These are phyloP conservation scores for Siniperca chuatsi DNA, from an alignment of 2,113 vertebrate species.

Conservation along the genomic window DNA sequence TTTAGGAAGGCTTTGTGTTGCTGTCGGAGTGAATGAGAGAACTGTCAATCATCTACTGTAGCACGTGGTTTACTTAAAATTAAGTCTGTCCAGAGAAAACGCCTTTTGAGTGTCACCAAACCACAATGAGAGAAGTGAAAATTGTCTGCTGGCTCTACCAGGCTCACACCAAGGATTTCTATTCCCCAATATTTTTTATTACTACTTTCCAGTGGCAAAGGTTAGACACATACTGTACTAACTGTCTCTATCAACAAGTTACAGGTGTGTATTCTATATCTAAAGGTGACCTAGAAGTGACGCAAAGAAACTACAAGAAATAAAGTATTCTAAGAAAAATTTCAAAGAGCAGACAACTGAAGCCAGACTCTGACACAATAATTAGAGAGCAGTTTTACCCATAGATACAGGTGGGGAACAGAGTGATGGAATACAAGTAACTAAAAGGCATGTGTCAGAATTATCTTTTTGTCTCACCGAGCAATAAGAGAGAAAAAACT, in stretches of 20 bases:
- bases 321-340: slow-evolving; percentile 8
- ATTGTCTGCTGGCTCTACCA: slow-evolving; percentile 1
- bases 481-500: slow-evolving; percentile 45
- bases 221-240: neutral
- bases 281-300: neutral
- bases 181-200: neutral
- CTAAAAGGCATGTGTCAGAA: slow-evolving; percentile 66
- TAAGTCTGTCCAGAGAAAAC: slow-evolving; percentile 41
- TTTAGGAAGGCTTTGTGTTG: neutral
- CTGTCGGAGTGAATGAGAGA: slow-evolving; percentile 6
- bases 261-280: neutral
- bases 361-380: slow-evolving; percentile 39
- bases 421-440: slow-evolving; percentile 32
- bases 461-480: slow-evolving; percentile 60
- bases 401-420: slow-evolving; percentile 35
- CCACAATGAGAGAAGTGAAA: slow-evolving; percentile 45
- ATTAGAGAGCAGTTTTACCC: slow-evolving; percentile 51
- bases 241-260: neutral
- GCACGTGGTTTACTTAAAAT: slow-evolving; percentile 10
- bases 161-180: neutral
- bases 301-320: neutral
- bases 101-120: slow-evolving; percentile 28
- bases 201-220: slow-evolving; percentile 4
- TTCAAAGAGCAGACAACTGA: slow-evolving; percentile 25
- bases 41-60: slow-evolving; percentile 31